Evolutionary conservation across 2,113 vertebrate species (phyloP).

Genomic region (Dermatemys mawii): DNA sequence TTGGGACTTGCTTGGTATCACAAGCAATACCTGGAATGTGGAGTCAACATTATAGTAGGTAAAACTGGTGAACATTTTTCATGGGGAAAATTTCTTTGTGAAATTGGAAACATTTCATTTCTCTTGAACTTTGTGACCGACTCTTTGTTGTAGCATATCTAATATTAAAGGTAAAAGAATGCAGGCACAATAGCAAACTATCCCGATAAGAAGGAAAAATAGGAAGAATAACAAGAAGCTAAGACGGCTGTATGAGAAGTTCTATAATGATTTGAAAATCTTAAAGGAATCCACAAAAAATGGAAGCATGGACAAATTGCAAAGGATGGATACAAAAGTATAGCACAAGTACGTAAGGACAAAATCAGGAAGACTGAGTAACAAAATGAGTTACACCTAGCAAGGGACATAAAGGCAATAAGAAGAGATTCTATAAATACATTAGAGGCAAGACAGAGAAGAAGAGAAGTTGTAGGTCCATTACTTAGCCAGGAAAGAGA

Average conservation of each 20-base stretch:
- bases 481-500: too few relatives aligned
- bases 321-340: too few relatives aligned
- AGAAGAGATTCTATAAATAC: too few relatives aligned
- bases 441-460: too few relatives aligned
- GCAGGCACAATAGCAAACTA: not conserved
- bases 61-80: accelerated
- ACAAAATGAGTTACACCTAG: too few relatives aligned
- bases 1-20: not conserved
- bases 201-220: not conserved
- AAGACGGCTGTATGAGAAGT: not conserved
- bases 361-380: too few relatives aligned
- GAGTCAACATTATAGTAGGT: not conserved
- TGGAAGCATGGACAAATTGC: not conserved
- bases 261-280: not conserved
- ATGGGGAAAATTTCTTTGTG: not conserved
- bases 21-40: not conserved
- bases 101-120: not conserved
- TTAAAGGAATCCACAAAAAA: not conserved
- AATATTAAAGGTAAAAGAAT: not conserved
- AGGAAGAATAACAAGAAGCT: not conserved
- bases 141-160: not conserved
- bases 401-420: too few relatives aligned
- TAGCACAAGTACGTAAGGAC: too few relatives aligned
- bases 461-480: too few relatives aligned
- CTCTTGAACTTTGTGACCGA: not conserved